Evolutionary conservation across 2,797 vertebrate species (phyloP).

Genomic region (Knipowitschia caucasica): DNA sequence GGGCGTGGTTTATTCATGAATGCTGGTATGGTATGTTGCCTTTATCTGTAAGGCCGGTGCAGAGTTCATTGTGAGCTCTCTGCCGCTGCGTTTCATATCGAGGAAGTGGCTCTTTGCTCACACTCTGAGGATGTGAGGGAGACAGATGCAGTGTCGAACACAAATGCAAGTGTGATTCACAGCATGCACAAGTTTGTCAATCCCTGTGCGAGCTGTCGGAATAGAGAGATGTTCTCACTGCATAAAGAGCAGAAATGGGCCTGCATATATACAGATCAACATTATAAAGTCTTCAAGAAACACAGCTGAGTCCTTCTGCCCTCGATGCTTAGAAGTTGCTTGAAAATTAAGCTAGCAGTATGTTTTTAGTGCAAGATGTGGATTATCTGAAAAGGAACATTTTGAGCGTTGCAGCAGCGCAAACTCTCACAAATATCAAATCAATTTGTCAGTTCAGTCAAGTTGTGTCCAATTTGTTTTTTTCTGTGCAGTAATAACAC

Average conservation of each 20-base stretch:
- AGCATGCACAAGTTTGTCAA: conserved; percentile 7
- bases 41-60: neutral
- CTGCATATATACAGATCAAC: neutral
- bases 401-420: too few species aligned
- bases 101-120: conserved; percentile 8
- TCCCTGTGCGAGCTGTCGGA: conserved; percentile 21
- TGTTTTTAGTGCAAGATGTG: too few species aligned
- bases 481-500: too few species aligned
- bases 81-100: neutral
- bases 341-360: too few species aligned
- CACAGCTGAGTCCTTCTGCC: neutral
- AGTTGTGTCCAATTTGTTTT: too few species aligned
- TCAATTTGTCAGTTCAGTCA: too few species aligned
- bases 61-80: neutral
- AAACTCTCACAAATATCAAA: too few species aligned
- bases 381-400: too few species aligned
- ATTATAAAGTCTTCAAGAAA: neutral
- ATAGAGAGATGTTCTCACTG: neutral
- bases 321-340: too few species aligned
- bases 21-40: too few species aligned
- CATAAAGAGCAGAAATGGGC: neutral
- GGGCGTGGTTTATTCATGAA: too few species aligned
- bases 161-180: conserved; percentile 6
- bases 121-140: conserved; percentile 13
- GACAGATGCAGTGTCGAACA: conserved; percentile 17